Percentiles rank a stretch among this genome's conserved stretches.
Conservation (phyloP, 2,797 vertebrate genomes). For the Staurois parvus region DNA sequence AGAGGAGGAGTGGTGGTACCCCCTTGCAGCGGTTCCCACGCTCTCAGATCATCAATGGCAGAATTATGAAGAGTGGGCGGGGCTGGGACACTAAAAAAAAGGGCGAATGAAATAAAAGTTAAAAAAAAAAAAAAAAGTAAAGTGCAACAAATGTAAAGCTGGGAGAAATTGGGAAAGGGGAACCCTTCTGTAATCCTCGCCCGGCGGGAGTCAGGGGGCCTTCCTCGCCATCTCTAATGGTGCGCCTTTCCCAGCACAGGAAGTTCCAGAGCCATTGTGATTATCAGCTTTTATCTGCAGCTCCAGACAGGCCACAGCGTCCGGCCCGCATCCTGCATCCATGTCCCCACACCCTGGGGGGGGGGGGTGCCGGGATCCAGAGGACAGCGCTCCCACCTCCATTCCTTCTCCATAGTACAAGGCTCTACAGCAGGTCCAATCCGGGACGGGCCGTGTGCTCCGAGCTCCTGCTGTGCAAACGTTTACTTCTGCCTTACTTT, state of each 20-base stretch:
- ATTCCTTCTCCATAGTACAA: background rate
- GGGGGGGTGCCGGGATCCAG: conserved; percentile 18
- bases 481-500: too few species aligned
- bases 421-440: too few species aligned
- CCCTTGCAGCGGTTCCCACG: too few species aligned
- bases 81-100: background rate
- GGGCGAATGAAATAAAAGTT: too few species aligned
- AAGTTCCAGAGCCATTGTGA: conserved; percentile 24
- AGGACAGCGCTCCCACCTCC: background rate
- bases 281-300: conserved; percentile 34
- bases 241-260: conserved; percentile 12
- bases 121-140: too few species aligned
- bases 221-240: background rate
- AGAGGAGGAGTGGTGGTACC: too few species aligned
- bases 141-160: too few species aligned
- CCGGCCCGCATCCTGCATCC: conserved; percentile 42
- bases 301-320: conserved; percentile 43
- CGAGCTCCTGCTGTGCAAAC: too few species aligned
- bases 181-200: background rate
- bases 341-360: background rate
- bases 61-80: background rate
- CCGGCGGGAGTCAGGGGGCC: background rate
- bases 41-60: background rate
- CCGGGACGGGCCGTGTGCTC: too few species aligned
- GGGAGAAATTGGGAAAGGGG: background rate